Conservation (phyloP, 2,888 invertebrate genomes). For the Heteromyza rotundicornis region DNA sequence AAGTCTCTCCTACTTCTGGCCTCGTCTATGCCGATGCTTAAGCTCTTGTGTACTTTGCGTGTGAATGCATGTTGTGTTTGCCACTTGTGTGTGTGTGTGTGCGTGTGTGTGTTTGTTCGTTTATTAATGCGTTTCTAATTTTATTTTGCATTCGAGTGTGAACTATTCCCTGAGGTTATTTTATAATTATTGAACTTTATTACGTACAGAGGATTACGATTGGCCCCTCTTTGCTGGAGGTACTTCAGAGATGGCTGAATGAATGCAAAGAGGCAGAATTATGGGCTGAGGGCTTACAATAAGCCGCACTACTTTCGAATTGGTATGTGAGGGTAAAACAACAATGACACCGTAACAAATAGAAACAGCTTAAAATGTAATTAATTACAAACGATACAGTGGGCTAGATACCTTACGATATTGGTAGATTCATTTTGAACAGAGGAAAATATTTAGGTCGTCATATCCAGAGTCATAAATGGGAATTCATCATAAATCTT, state of each 20-base stretch:
- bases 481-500: too few relatives aligned
- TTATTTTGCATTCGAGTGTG: not conserved
- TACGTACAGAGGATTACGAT: too few relatives aligned
- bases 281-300: not conserved
- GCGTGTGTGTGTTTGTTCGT: not conserved
- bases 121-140: not conserved
- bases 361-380: conserved; percentile 1
- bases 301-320: not conserved
- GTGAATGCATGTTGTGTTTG: not conserved
- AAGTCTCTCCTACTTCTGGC: too few relatives aligned
- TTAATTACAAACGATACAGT: not conserved
- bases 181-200: not conserved
- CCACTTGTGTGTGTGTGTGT: not conserved
- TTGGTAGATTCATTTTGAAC: too few relatives aligned
- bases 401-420: too few relatives aligned
- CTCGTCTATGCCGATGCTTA: too few relatives aligned
- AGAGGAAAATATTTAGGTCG: too few relatives aligned
- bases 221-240: not conserved
- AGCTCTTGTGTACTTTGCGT: conserved; percentile 1
- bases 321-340: not conserved
- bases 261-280: not conserved
- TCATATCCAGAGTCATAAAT: too few relatives aligned
- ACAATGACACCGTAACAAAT: not conserved
- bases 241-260: not conserved
- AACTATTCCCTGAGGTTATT: not conserved